Percentiles rank a stretch among this genome's conserved stretches.
phyloP scores from a whole-genome alignment of 1,140 invertebrate genomes.

The Coptotermes formosanus region DNA sequence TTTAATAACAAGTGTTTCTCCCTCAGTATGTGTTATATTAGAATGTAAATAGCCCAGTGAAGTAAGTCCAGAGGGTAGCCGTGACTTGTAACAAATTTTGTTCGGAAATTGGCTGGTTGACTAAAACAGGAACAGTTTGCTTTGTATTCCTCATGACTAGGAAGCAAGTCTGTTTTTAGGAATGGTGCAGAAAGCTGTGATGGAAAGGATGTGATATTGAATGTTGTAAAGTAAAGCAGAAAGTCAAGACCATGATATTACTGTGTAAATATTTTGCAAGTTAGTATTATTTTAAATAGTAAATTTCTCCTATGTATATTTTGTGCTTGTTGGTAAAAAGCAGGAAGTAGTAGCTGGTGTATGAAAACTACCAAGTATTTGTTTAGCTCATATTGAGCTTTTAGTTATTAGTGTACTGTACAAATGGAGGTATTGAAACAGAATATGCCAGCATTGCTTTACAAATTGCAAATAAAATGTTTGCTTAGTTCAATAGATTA shows the following conservation, averaged over 20 bases:
- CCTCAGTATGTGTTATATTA: background rate
- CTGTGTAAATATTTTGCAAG: background rate
- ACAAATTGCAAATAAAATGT: background rate
- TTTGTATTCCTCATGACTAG: background rate
- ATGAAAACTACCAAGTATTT: background rate
- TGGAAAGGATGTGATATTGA: background rate
- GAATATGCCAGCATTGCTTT: background rate
- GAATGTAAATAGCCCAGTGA: background rate
- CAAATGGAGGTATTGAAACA: constrained; percentile 1
- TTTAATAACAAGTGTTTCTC: background rate
- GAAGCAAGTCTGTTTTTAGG: background rate
- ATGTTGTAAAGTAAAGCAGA: background rate
- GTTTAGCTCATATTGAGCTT: background rate
- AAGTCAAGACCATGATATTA: constrained; percentile 8
- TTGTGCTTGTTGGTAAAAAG: constrained; percentile 11
- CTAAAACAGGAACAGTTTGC: background rate
- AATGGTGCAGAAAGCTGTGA: background rate
- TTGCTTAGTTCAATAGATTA: no score
- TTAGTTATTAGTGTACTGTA: background rate
- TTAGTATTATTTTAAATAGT: background rate
- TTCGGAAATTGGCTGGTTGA: background rate
- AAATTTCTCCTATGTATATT: constrained; percentile 11
- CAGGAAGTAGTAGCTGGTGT: background rate
- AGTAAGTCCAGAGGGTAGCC: background rate
- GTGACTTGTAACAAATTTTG: background rate